Evolutionary conservation across 2,113 vertebrate genomes (phyloP), one percentile per base, ranked within the genome.

Genomic region (Hemicordylus capensis): DNA sequence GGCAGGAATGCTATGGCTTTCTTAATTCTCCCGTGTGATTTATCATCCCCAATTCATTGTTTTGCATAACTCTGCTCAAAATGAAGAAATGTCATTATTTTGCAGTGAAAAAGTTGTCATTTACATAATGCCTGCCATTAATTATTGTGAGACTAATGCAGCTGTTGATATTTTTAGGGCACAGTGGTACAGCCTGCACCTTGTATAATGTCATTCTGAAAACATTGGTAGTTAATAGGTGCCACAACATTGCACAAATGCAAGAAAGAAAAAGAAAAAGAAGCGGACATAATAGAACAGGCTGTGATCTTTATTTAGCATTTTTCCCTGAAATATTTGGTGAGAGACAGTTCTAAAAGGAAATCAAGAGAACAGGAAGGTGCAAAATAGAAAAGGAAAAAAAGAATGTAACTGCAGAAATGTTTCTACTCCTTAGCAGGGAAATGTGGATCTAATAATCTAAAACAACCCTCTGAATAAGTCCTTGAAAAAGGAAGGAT

Each of bases 1-100:
- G 95, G 93, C 94, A 96, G 94, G 94, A 96, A 93, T 76, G 88
- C 96, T 96, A 95, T 94, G 92, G 96, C 95, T 97, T 96, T 95
- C 95, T 96, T 96, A 96, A 96, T 96, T 96, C 93, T 96, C 93
- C 92, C 76, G 87, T 93, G 95, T 96, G 96, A 97, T 97, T 97
- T 97, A 97, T 97, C 96, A 96, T 96, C 94, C 89, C 90, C 95
- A 96, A 96, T 96, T 96, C 95, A 96, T 96, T 97, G 96, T 97
- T 97, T 97, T 97, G 96, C 97, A 97, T 96, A 97, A 97, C 95
- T 96, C 95, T 93, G 96, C 94, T 96, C 95, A 96, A 96, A 97
- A 97, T 97, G 96, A 97, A 97, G 96, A 97, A 97, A 97, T 97
- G 96, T 96, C 97, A 96, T 97, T 97, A 97, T 97, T 97, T 97